Evolutionary conservation across 2,797 vertebrate species (phyloP).

Genomic region (Micromesistius poutassou): DNA sequence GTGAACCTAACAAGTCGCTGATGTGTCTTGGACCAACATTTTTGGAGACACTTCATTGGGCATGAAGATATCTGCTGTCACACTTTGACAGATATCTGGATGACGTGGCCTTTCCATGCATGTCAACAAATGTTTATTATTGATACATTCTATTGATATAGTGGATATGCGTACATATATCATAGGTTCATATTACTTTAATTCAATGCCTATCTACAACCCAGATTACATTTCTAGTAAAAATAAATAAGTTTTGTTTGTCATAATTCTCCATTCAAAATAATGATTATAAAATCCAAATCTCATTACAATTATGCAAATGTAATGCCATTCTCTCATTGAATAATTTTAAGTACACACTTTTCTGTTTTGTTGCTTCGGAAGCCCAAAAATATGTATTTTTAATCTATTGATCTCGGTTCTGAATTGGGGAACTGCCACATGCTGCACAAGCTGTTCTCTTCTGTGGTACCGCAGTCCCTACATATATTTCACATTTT

Average conservation of each 20-base stretch:
- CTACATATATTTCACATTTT: background rate
- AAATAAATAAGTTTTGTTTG: background rate
- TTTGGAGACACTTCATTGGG: background rate
- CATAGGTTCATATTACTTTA: background rate
- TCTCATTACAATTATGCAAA: background rate
- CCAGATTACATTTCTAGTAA: background rate
- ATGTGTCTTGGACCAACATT: background rate
- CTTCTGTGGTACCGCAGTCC: background rate
- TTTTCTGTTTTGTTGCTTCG: background rate
- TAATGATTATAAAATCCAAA: background rate
- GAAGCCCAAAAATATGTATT: background rate
- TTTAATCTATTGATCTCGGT: background rate
- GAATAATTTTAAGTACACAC: background rate
- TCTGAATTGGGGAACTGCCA: background rate
- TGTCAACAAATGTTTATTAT: background rate
- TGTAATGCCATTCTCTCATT: background rate
- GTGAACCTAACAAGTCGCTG: conserved; percentile 6
- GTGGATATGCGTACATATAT: background rate
- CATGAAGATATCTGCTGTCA: background rate
- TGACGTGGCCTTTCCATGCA: background rate
- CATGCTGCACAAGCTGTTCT: conserved; percentile 7
- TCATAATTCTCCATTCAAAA: background rate
- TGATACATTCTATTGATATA: background rate
- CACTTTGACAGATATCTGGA: background rate
- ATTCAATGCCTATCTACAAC: background rate